Base-by-base conservation (phyloP, 1,140 invertebrate genomes). In the Lanistes nyassanus region DNA sequence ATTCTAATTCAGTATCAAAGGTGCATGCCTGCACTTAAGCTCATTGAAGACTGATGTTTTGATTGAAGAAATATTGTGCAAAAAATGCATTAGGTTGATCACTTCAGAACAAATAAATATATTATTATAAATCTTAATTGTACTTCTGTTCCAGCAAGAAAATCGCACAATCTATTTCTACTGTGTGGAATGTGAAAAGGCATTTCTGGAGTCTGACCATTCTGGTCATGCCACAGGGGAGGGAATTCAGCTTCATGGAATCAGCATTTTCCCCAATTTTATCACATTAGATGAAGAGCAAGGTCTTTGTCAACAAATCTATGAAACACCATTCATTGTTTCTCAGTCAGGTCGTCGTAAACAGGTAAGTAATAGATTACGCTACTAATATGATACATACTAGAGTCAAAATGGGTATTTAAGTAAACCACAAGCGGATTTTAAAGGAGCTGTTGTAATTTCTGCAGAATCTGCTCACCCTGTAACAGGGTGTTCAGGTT, bases 261-360 rank as follows among this genome's bases (percentile, higher is more conserved):
- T 76, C 21, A 60, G 23, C 37, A 23, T 82, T n/a, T 62, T 84
- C 21, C 81, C 92, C 74, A 91, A 97, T 85, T 98, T 98, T 88
- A 89, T 99, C 72, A 92, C 88, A 47, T 80, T 88, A 66, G 85
- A 91, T 53, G 97, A 99, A 89, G 94, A 95, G 83, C 76, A 85
- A 0, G 77, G 85, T 21, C 88, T 98, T 29, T 91, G 95, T 51
- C 82, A 90, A 65, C 90, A 92, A 29, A 93, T 99, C 66, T 96
- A 99, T 89, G 86, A 91, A 70, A 90, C 96, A 66, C 93, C 94
- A 6, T 99, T 98, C 97, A 93, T 94, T 77, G 90, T 92, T 51
- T 99, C 98, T 2, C 98, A 99, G 90, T 99, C 97, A 89, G 98
- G 98, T 5, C 91, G 98, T 70, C 92, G 95, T 77, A 99, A 99